Evolutionary conservation across 2,113 vertebrate species (phyloP).

Genomic region (Sphaerodactylus townsendi): DNA sequence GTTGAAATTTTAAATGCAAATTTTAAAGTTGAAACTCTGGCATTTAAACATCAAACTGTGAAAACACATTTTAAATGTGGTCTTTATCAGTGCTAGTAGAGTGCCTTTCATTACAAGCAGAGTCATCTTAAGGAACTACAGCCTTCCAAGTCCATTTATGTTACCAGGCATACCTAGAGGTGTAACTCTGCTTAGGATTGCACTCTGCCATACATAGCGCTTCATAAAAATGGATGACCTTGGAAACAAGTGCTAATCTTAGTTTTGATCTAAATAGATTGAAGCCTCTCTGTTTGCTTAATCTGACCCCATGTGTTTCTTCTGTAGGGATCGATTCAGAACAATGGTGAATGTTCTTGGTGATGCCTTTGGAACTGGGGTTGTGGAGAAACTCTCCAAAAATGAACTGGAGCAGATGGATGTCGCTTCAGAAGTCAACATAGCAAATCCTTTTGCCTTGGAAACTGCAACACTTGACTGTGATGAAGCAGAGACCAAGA

Average conservation of each 20-base stretch:
- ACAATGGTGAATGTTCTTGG: slow-evolving; percentile 98
- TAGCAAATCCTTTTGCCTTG: slow-evolving; percentile 92
- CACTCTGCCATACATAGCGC: background rate
- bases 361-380: slow-evolving; percentile 91
- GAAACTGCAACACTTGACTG: slow-evolving; percentile 83
- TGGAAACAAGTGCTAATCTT: background rate
- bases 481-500: slow-evolving; percentile 85
- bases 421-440: slow-evolving; percentile 85
- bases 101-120: background rate
- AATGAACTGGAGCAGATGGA: slow-evolving; percentile 91
- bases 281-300: background rate
- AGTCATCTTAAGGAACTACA: no score
- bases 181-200: no score
- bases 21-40: background rate
- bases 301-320: slow-evolving; percentile 41
- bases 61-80: background rate
- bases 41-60: background rate
- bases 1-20: background rate
- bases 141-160: no score
- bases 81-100: background rate
- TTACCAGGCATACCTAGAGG: no score
- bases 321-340: slow-evolving; percentile 91
- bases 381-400: slow-evolving; percentile 94
- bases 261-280: background rate
- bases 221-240: background rate